Evolutionary conservation across 2,113 vertebrate genomes (phyloP), one percentile per base, ranked within the genome.

Genomic region (Phasianus colchicus): DNA sequence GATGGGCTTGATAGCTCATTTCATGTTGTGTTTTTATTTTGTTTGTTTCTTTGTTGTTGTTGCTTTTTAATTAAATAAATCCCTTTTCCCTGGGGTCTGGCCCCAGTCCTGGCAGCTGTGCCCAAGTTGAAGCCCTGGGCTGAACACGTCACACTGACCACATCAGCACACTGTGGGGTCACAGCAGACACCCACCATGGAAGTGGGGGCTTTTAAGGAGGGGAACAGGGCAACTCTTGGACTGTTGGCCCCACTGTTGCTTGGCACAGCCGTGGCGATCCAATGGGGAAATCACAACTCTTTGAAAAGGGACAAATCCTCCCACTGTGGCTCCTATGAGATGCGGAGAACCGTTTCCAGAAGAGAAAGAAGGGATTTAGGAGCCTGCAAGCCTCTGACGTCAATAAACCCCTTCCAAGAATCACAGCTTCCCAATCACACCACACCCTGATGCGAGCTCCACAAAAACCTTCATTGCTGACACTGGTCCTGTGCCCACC

Each of bases 181-280:
- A 25, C 8, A 42, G 20, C 0, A 0, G 57, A 45, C 32, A 34
- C 18, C 20, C 70, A 24, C 40, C 12, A 15, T 0, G 0, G 42
- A 63, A 18, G 12, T 21, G 11, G 67, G 21, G 66, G 9, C 0
- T 38, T 45, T 60, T 27, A 2, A 1, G 2, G 6, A 2, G 15
- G 40, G 2, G 21, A 13, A 11, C 45, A 50, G 4, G 24, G 54
- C 77, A 86, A 58, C 8, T 11, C 12, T 42, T 50, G 24, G 27
- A 29, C 11, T 66, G 38, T 48, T 61, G 32, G 29, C 19, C 20
- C 30, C 1, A 0, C 36, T 47, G 60, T 9, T 3, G 3, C 40
- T 64, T 52, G 42, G 13, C 66, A 76, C 21, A 2, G 2, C 21
- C 27, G 6, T 1, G 2, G 3, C 76, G 66, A 78, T 10, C 52